These are phyloP conservation scores for Triops longicaudatus DNA, from an alignment of 1,140 invertebrate species.

Conservation along the genomic window DNA sequence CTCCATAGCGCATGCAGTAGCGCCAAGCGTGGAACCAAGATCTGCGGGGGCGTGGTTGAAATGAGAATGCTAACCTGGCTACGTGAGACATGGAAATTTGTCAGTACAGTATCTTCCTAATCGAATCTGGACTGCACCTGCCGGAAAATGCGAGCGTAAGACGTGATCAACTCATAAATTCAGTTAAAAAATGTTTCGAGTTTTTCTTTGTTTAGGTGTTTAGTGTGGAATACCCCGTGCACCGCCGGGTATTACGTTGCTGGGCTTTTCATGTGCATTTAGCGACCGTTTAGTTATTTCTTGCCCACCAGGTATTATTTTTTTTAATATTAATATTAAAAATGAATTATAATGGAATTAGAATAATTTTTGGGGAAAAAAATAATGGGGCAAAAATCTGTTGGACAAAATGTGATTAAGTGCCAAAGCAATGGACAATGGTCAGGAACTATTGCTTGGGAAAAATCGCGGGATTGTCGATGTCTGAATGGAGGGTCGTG, in stretches of 20 bases:
- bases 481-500: constrained; percentile 34
- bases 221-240: constrained; percentile 40
- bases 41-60: constrained; percentile 33
- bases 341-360: background rate
- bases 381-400: constrained; percentile 30
- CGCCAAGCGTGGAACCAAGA: constrained; percentile 28
- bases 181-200: constrained; percentile 9
- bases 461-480: constrained; percentile 17
- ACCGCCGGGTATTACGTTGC: constrained; percentile 37
- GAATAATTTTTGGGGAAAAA: background rate
- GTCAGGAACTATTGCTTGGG: constrained; percentile 38
- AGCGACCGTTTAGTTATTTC: constrained; percentile 41
- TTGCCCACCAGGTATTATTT: constrained; percentile 41
- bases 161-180: constrained; percentile 22
- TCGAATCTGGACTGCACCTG: constrained; percentile 47
- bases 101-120: constrained; percentile 42
- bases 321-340: background rate
- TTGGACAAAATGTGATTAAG: constrained; percentile 36
- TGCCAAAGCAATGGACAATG: constrained; percentile 39
- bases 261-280: constrained; percentile 44
- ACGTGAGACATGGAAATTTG: constrained; percentile 43
- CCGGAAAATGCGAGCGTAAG: constrained; percentile 43
- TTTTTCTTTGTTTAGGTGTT: constrained; percentile 38
- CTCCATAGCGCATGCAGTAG: constrained; percentile 25
- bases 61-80: constrained; percentile 39